Evolutionary conservation across 1,140 invertebrate genomes (phyloP).

Genomic region (Diorhabda sublineata): DNA sequence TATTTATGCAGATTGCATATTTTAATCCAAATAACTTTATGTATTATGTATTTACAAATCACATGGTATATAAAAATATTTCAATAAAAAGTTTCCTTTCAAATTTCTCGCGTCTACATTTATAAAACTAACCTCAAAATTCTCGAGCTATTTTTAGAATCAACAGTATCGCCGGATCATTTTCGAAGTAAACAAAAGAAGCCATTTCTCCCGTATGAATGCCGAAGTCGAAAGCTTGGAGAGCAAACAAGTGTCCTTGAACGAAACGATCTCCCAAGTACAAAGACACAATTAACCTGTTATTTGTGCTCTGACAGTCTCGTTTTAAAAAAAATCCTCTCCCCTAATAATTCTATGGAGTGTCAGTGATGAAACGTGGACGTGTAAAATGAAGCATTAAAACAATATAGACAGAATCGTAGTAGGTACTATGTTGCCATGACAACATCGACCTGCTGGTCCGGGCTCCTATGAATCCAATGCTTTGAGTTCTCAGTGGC

Average conservation of each 20-base stretch:
- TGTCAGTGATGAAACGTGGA: conserved; percentile 13
- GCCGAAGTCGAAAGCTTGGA: background rate
- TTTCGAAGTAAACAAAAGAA: background rate
- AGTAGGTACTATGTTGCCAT: conserved; percentile 18
- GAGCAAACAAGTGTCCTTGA: conserved; percentile 1
- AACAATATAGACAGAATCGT: conserved; percentile 7
- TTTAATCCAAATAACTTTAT: too few relatives aligned
- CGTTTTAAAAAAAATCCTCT: background rate
- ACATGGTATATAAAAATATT: too few relatives aligned
- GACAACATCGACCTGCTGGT: conserved; percentile 20
- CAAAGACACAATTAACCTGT: background rate
- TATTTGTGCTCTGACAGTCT: background rate
- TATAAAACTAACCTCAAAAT: too few relatives aligned
- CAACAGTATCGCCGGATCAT: too few relatives aligned
- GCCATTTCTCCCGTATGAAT: background rate
- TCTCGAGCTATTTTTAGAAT: too few relatives aligned
- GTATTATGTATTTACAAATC: too few relatives aligned
- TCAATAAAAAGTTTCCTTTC: too few relatives aligned
- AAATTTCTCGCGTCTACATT: too few relatives aligned
- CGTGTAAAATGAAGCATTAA: conserved; percentile 21
- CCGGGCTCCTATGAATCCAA: conserved; percentile 15
- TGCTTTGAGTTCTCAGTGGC: conserved; percentile 6
- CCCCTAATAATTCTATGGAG: conserved; percentile 11
- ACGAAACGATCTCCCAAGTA: background rate
- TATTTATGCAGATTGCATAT: too few relatives aligned